Evolutionary conservation across 2,797 vertebrate genomes (phyloP), one percentile per base, ranked within the genome.

Genomic region (Saxicola maurus): DNA sequence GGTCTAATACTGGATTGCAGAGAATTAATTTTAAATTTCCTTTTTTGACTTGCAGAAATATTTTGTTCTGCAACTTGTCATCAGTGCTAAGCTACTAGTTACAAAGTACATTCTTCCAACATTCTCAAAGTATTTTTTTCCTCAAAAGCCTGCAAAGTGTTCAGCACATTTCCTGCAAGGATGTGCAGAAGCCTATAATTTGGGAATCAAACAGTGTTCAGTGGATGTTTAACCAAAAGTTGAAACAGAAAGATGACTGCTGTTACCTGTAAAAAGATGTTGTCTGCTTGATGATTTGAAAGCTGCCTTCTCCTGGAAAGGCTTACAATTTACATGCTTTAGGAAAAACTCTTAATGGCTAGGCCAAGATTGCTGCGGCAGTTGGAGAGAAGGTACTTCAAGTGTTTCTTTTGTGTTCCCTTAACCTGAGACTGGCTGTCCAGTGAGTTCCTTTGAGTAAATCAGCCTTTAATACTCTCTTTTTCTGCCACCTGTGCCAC

Each of bases 21-120:
- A 64, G 27, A 69, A 56, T 45, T 76, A 48, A 69, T 57, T 84
- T 73, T 46, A 82, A 27, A 30, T 52, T 60, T 87, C 56, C 78
- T 66, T 76, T 33, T 37, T 73, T 48, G 68, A 64, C 20, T 62
- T 25, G 12, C 30, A 72, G 33, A 62, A 86, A 53, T 45, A 40
- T 6, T 67, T 91, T 75, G 27, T 67, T 90, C 65, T 64, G 31
- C 35, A 77, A 4, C n/a, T 92, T 80, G 37, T 61, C 46, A 51
- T 62, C 61, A 82, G 12, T 77, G 38, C 45, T 72, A 61, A 85
- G 27, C 6, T 74, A 11, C 49, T 57, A 82, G 86, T 88, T 79
- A 23, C 30, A 31, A 77, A 45, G 31, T 20, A 30, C 8, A 3
- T 66, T 79, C 28, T 67, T 82, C 11, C 10, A 45, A 0, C 13